phyloP scores from a whole-genome alignment of 2,888 invertebrate genomes.

The Polyommatus icarus region DNA sequence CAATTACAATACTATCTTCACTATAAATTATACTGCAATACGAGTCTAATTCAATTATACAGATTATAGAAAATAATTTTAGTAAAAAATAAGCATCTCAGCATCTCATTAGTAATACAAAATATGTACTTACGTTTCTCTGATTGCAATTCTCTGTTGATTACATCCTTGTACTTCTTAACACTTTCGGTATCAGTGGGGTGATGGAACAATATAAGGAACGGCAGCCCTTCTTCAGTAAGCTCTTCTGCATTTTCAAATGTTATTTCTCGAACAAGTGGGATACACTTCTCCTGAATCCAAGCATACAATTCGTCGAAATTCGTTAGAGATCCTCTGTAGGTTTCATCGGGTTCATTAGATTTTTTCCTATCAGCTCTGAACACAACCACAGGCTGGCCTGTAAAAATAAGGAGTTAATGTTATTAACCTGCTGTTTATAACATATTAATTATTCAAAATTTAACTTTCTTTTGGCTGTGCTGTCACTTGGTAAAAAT shows the following conservation, averaged over 20 bases:
- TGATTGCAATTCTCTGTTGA: conserved; percentile 86
- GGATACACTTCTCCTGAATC: conserved; percentile 96
- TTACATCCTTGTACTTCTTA: conserved; percentile 91
- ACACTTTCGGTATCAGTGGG: conserved; percentile 91
- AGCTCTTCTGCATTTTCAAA: conserved; percentile 99
- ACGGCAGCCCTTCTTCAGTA: conserved; percentile 98
- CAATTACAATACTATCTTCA: background rate
- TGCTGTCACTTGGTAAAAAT: too few relatives aligned
- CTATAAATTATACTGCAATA: background rate
- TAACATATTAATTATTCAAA: too few relatives aligned
- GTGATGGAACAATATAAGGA: conserved; percentile 96
- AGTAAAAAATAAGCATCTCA: too few relatives aligned
- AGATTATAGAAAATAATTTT: too few relatives aligned
- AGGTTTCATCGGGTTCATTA: conserved; percentile 91
- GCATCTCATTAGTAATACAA: background rate
- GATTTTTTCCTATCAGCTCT: conserved; percentile 89
- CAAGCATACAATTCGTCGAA: conserved; percentile 94
- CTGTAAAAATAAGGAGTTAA: conserved; percentile 54
- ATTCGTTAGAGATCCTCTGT: conserved; percentile 84
- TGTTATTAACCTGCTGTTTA: background rate
- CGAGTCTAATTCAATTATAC: too few relatives aligned
- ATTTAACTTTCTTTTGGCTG: too few relatives aligned
- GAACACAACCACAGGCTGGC: conserved; percentile 90
- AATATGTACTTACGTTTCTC: conserved; percentile 91
- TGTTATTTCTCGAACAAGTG: conserved; percentile 98